Conservation (phyloP, 2,888 invertebrate species). For the Torymus aiolomorphi region DNA sequence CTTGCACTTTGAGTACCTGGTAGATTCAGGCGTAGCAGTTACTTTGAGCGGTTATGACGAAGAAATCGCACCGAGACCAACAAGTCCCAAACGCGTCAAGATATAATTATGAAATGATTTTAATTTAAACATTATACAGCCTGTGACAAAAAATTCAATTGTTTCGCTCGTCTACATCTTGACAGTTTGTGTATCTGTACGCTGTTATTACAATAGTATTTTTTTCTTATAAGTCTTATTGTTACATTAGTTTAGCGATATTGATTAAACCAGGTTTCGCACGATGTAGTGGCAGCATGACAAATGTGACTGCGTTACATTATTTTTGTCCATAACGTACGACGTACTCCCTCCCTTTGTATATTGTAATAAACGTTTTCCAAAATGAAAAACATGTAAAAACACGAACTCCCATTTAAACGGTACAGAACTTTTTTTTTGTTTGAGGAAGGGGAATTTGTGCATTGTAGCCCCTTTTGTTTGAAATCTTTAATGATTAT, state of each 20-base stretch:
- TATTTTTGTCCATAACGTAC: constrained; percentile 63
- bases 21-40: constrained; percentile 36
- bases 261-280: constrained; percentile 73
- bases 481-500: constrained; percentile 66
- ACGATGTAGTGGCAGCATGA: constrained; percentile 71
- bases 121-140: constrained; percentile 74
- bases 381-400: constrained; percentile 74
- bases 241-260: constrained; percentile 73
- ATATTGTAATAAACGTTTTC: constrained; percentile 69
- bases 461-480: constrained; percentile 66
- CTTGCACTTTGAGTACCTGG: constrained; percentile 44
- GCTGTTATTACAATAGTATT: constrained; percentile 71
- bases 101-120: constrained; percentile 73
- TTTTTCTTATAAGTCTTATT: constrained; percentile 68
- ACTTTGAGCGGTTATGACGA: constrained; percentile 47
- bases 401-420: constrained; percentile 69
- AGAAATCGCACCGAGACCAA: constrained; percentile 51
- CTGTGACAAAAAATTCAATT: constrained; percentile 72
- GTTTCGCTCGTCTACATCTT: constrained; percentile 68
- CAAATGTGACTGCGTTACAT: constrained; percentile 64
- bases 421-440: constrained; percentile 64
- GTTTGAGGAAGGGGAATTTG: constrained; percentile 67
- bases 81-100: constrained; percentile 56
- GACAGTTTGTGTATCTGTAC: constrained; percentile 69
- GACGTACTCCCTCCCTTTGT: constrained; percentile 63